Percentiles rank a stretch among this genome's conserved stretches.
phyloP scores from a whole-genome alignment of 2,797 vertebrate genomes.

The Cyclura pinguis region DNA sequence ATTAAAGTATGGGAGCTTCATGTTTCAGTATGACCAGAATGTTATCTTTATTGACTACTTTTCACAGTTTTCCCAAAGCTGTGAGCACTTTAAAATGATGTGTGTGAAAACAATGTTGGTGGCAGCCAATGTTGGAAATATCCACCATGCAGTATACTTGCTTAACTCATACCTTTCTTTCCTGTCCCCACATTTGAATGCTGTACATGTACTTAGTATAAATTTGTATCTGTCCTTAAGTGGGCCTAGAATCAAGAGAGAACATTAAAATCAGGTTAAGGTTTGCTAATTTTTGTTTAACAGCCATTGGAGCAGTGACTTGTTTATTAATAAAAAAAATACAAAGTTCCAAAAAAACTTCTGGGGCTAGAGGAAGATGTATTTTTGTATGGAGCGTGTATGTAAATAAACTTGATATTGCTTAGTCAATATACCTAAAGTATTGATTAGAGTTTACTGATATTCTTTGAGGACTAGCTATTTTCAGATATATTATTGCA shows the following conservation, averaged over 20 bases:
- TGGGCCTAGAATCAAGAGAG: neutral
- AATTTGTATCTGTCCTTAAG: neutral
- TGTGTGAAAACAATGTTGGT: neutral
- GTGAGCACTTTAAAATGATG: neutral
- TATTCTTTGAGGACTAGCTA: neutral
- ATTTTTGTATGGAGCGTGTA: neutral
- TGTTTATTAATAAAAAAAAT: slow-evolving; percentile 2
- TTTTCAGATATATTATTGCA: neutral
- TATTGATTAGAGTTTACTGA: neutral
- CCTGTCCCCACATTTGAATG: neutral
- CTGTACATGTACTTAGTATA: neutral
- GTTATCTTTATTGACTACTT: slow-evolving; percentile 13
- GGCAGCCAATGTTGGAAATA: neutral
- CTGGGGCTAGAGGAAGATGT: neutral
- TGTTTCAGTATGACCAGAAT: slow-evolving; percentile 20
- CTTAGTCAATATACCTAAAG: neutral
- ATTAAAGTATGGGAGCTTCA: neutral
- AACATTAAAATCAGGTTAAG: neutral
- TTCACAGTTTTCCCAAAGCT: neutral
- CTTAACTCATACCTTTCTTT: neutral
- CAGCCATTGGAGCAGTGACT: neutral
- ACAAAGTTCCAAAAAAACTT: neutral
- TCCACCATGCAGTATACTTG: neutral
- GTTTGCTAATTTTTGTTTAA: neutral
- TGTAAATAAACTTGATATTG: neutral